phyloP scores from a whole-genome alignment of 2,113 vertebrate species.

The Platichthys flesus region DNA sequence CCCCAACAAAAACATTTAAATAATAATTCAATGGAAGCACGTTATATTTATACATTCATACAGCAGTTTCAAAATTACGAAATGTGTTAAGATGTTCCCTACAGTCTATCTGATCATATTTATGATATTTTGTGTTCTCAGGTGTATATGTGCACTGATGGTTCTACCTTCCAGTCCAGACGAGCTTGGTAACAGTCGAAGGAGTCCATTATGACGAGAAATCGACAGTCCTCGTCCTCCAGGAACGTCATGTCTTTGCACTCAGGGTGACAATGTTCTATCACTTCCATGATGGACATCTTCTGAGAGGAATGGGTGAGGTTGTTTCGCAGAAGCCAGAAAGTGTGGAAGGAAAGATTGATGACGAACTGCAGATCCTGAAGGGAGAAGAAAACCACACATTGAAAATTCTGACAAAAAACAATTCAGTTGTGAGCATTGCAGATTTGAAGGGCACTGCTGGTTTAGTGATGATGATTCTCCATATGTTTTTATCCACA shows the following conservation, averaged over 20 bases:
- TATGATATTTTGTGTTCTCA: neutral
- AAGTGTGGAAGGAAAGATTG: constrained; percentile 64
- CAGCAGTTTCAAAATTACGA: no score
- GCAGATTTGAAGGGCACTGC: no score
- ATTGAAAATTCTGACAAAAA: no score
- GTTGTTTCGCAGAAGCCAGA: constrained; percentile 52
- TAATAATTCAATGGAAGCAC: no score
- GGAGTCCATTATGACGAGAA: constrained; percentile 79
- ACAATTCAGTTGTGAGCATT: no score
- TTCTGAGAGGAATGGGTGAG: neutral
- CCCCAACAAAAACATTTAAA: no score
- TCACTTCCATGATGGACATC: constrained; percentile 64
- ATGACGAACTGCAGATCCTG: constrained; percentile 80
- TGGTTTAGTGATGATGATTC: no score
- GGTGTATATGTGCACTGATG: constrained; percentile 1
- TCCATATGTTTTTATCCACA: no score
- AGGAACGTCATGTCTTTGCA: constrained; percentile 53
- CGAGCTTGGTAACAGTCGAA: constrained; percentile 70
- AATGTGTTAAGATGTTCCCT: no score
- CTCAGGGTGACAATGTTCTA: constrained; percentile 52
- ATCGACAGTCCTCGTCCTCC: constrained; percentile 54
- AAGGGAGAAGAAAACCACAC: neutral
- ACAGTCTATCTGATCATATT: neutral
- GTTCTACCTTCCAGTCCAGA: constrained; percentile 76
- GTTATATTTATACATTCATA: no score